Base-by-base conservation (phyloP, 2,888 invertebrate species). In the Eupeodes latifasciatus region DNA sequence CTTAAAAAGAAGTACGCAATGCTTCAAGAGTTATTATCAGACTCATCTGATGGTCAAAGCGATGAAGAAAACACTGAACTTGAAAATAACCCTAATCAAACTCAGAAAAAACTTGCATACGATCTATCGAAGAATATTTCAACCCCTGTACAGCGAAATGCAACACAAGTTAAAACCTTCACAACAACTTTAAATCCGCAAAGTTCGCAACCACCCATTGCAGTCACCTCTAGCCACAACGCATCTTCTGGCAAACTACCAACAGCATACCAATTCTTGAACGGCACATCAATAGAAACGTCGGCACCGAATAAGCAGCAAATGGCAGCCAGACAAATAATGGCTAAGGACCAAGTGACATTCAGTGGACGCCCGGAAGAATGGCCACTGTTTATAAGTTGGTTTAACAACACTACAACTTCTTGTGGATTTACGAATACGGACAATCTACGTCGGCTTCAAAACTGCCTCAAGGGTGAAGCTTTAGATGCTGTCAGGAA, bases 241-340 rank as follows among this genome's bases (percentile, higher is more conserved):
- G 14, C 59, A 59, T 12, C 5, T 5, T 36, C 36, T 59, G 34
- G 34, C 34, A 36, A 19, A 34, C 19, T 59, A 19, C 59, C 59
- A 59, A 59, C 59, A 59, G 59, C 59, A 34, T 14, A 59, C 59
- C 59, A 59, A 19, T 27, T 27, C 27, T 27, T 27, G 27, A 27
- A 27, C 27, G 27, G 27, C 27, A 27, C 27, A 27, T 27, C 62
- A 16, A 62, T 9, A n/a, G 62, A 40, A 16, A 44, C 7, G 34
- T 44, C 40, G 14, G 62, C 11, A 62, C 62, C 40, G 40, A 62
- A 40, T 7, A 62, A 62, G 40, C 40, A 40, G 62, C 75, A 75
- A 75, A 16, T 64, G n/a, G 62, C 62, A 11, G 75, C 75, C 11
- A 34, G 75, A n/a, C 75, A 76, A 40, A 53, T 64, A 36, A 76